Percentiles rank a stretch among this genome's conserved stretches.
These are phyloP conservation scores for Phytoseiulus persimilis DNA, from an alignment of 2,888 invertebrate genomes.

Conservation along the genomic window DNA sequence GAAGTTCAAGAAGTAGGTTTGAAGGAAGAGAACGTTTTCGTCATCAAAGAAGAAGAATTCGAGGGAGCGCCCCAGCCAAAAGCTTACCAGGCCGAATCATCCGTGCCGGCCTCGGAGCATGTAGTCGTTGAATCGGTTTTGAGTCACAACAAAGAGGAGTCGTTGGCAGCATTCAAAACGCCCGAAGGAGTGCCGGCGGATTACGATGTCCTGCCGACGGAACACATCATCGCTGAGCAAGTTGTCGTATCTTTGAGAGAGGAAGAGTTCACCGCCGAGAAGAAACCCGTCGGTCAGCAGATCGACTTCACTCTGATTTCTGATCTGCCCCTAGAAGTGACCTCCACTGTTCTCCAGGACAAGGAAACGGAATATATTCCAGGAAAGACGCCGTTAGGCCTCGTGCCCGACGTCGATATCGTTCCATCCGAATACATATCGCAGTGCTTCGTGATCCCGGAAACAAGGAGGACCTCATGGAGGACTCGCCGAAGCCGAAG, in stretches of 20 bases:
- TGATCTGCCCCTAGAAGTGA: slow-evolving; percentile 24
- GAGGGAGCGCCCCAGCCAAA: slow-evolving; percentile 42
- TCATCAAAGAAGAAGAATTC: slow-evolving; percentile 44
- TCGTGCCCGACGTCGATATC: slow-evolving; percentile 29
- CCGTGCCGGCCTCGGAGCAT: slow-evolving; percentile 43
- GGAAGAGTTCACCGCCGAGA: slow-evolving; percentile 42
- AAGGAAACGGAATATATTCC: slow-evolving; percentile 42
- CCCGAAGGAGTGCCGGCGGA: slow-evolving; percentile 43
- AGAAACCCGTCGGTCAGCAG: slow-evolving; percentile 35
- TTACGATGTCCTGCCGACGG: slow-evolving; percentile 41
- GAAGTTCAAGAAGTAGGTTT: slow-evolving; percentile 19
- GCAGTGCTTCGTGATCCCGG: slow-evolving; percentile 39
- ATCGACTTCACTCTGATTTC: slow-evolving; percentile 38
- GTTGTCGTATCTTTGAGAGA: slow-evolving; percentile 41
- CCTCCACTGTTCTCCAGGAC: slow-evolving; percentile 15
- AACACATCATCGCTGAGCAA: slow-evolving; percentile 43
- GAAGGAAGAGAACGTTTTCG: slow-evolving; percentile 32
- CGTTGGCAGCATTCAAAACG: slow-evolving; percentile 41
- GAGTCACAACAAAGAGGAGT: slow-evolving; percentile 44
- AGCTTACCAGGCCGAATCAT: slow-evolving; percentile 42
- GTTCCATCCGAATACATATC: slow-evolving; percentile 40
- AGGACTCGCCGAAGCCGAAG: slow-evolving; percentile 40
- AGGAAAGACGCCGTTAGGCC: slow-evolving; percentile 39
- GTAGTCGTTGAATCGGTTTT: slow-evolving; percentile 41
- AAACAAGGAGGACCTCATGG: slow-evolving; percentile 41